Evolutionary conservation across 2,113 vertebrate genomes (phyloP).

Genomic region (Pelecanus crispus): DNA sequence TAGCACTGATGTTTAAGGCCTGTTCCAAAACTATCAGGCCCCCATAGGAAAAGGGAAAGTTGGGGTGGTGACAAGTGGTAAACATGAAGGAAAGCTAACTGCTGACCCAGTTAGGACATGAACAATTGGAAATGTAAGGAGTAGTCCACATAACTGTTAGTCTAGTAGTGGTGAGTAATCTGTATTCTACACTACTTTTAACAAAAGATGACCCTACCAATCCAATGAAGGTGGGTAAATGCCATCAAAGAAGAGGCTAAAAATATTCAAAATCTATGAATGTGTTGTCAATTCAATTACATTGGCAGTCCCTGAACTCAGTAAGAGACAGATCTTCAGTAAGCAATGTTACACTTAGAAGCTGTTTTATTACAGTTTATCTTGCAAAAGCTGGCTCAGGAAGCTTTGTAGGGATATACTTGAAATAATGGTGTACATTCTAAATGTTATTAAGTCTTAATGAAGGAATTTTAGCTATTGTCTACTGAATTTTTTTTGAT

Average conservation of each 20-base stretch:
- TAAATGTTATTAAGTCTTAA: neutral
- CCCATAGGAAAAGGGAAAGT: neutral
- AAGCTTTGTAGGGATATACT: neutral
- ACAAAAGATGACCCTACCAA: neutral
- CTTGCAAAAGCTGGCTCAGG: neutral
- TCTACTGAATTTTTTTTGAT: neutral
- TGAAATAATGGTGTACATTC: neutral
- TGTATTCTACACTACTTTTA: neutral
- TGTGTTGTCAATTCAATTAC: neutral
- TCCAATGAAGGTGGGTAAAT: neutral
- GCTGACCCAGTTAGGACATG: neutral
- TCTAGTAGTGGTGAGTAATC: neutral
- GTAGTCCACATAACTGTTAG: neutral
- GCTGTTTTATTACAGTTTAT: neutral
- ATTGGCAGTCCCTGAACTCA: neutral
- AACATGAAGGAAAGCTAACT: neutral
- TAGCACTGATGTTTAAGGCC: neutral
- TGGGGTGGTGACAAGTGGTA: neutral
- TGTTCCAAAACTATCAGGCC: neutral
- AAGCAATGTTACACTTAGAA: neutral
- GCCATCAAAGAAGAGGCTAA: neutral
- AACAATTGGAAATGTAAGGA: neutral
- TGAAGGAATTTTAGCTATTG: neutral
- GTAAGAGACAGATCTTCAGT: neutral
- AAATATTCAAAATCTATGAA: neutral